Evolutionary conservation across 1,140 invertebrate species (phyloP).

Genomic region (Lepidotrigona ventralis): DNA sequence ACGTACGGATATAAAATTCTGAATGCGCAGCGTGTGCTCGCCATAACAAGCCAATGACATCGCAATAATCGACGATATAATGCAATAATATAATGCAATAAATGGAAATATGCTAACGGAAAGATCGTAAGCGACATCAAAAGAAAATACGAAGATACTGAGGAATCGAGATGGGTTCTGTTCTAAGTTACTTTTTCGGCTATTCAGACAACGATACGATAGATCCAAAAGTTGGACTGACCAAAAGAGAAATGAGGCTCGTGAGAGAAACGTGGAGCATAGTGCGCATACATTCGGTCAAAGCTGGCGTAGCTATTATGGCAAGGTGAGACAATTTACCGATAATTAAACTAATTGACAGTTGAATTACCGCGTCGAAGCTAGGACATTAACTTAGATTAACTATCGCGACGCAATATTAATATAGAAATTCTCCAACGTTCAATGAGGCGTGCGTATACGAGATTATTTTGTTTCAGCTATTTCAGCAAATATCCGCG

Average conservation of each 20-base stretch:
- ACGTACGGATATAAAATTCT: background rate
- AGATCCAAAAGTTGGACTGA: constrained; percentile 72
- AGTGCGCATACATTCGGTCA: constrained; percentile 76
- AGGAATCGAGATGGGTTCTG: background rate
- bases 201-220: background rate
- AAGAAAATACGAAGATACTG: too few relatives aligned
- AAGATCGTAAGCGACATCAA: background rate
- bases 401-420: background rate
- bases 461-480: constrained; percentile 71
- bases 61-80: background rate
- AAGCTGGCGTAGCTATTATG: constrained; percentile 79
- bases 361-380: too few relatives aligned
- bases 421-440: background rate
- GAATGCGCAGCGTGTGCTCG: background rate
- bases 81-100: background rate
- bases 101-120: background rate
- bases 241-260: constrained; percentile 75
- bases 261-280: constrained; percentile 79
- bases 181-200: background rate
- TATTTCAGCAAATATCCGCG: constrained; percentile 84
- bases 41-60: background rate
- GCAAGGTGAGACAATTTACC: constrained; percentile 73
- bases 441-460: background rate
- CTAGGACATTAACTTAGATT: background rate
- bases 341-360: background rate